phyloP scores from a whole-genome alignment of 2,797 vertebrate species.

The Ptychobarbus kaznakovi region DNA sequence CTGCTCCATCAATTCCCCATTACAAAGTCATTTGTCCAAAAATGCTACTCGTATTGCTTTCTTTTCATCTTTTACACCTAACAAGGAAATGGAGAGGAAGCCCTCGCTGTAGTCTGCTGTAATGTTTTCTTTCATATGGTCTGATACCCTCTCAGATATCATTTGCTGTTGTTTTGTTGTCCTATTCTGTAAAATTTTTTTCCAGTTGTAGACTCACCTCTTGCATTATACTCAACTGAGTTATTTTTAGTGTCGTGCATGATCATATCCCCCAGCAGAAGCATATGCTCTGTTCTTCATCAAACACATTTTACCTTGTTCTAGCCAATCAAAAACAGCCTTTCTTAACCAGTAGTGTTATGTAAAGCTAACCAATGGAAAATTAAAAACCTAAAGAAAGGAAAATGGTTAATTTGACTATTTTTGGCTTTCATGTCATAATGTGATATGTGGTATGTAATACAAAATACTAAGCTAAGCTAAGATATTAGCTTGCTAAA shows the following conservation, averaged over 20 bases:
- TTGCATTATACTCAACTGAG: conserved; percentile 17
- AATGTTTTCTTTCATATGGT: conserved; percentile 31
- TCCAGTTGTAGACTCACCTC: conserved; percentile 14
- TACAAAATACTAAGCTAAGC: background rate
- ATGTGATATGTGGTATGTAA: background rate
- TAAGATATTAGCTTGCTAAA: background rate
- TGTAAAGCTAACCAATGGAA: background rate
- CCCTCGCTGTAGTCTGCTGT: background rate
- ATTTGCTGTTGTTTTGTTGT: conserved; percentile 19
- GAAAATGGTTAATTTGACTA: background rate
- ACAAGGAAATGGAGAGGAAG: conserved; percentile 28
- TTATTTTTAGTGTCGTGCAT: background rate
- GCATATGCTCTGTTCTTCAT: background rate
- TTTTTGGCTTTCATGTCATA: background rate
- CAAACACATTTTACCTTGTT: background rate
- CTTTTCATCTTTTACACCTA: conserved; percentile 46
- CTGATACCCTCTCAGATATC: background rate
- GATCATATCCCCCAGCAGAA: background rate
- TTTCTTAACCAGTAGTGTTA: background rate
- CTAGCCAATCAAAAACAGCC: background rate
- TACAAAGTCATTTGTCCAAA: conserved; percentile 71
- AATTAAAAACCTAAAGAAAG: background rate
- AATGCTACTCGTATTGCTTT: conserved; percentile 24
- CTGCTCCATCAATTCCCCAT: conserved; percentile 69
- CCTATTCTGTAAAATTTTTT: background rate